phyloP scores from a whole-genome alignment of 2,113 vertebrate species.

The Phalacrocorax carbo region DNA sequence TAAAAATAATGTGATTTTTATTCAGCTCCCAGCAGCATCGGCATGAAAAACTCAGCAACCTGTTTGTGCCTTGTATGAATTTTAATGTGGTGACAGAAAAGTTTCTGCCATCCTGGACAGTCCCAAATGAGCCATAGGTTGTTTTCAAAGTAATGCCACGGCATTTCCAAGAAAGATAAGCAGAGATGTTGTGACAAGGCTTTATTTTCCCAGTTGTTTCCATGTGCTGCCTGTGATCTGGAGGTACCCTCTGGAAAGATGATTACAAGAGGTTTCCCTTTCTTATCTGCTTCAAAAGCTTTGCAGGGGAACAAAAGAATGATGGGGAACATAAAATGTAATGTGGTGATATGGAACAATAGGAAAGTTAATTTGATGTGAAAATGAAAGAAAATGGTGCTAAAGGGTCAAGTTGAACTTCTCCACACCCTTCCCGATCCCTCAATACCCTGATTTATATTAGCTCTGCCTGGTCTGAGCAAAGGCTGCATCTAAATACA shows the following conservation, averaged over 20 bases:
- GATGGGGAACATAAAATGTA: background rate
- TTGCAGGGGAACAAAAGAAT: background rate
- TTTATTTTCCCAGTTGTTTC: background rate
- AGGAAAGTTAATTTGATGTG: background rate
- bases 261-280: background rate
- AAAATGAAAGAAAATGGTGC: background rate
- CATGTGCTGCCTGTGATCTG: background rate
- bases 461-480: background rate
- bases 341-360: background rate
- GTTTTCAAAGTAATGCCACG: background rate
- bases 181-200: background rate
- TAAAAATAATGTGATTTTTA: conserved; percentile 5
- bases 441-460: background rate
- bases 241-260: background rate
- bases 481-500: background rate
- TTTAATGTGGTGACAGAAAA: background rate
- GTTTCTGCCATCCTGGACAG: background rate
- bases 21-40: background rate
- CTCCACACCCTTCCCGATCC: conserved; percentile 48
- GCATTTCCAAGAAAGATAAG: background rate
- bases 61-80: background rate
- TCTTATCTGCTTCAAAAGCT: conserved; percentile 27
- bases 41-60: background rate
- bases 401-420: background rate
- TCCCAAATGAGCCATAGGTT: background rate